These are phyloP conservation scores for roundworm (Caenorhabditis elegans) DNA, from an alignment of 1,140 invertebrate genomes.

Conservation along the genomic window WBcel235 BX284605.5:10937501-10938000, in stretches of 20 bases:
- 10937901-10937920: conserved; percentile 1
- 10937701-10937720: neutral
- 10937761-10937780: too few relatives aligned
- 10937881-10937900: neutral
- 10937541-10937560: neutral
- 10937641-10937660: neutral
- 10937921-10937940: neutral
- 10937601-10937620: neutral
- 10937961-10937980: neutral
- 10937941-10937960: neutral
- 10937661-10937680: neutral
- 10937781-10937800: neutral
- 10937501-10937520: neutral
- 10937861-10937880: neutral
- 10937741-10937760: neutral
- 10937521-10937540: neutral
- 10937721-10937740: neutral
- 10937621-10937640: too few relatives aligned
- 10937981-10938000: neutral
- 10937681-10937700: neutral
- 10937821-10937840: neutral
- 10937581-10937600: neutral
- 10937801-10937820: neutral
- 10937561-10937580: neutral
- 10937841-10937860: neutral